These are phyloP conservation scores for Lasioglossum albipes DNA, from an alignment of 1,140 invertebrate genomes.

Conservation along the genomic window DNA sequence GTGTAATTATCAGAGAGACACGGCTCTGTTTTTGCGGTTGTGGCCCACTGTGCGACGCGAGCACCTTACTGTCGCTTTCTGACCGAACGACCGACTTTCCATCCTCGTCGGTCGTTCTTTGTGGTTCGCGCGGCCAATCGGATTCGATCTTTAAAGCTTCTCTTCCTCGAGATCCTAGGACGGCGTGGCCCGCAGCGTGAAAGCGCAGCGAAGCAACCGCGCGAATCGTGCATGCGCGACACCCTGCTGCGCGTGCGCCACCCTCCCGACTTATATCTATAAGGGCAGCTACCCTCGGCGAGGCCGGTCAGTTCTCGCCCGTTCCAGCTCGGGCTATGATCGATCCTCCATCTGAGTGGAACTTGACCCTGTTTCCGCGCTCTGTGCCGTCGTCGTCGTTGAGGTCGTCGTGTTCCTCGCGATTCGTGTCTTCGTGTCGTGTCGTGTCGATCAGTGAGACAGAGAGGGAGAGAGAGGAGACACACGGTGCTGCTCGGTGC, in stretches of 20 bases:
- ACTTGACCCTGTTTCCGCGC: neutral
- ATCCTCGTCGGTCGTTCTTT: constrained; percentile 29
- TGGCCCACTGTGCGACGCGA: neutral
- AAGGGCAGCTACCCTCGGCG: constrained; percentile 63
- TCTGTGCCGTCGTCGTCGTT: neutral
- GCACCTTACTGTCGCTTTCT: constrained; percentile 54
- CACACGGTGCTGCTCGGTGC: neutral
- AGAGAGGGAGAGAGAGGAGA: neutral
- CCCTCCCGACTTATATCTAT: constrained; percentile 65
- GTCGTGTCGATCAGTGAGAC: neutral
- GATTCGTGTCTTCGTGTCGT: neutral
- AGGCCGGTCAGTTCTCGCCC: constrained; percentile 67
- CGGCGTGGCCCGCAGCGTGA: constrained; percentile 30
- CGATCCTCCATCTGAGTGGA: neutral
- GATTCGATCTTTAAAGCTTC: constrained; percentile 30
- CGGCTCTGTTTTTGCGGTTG: too few relatives aligned
- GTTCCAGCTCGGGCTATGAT: constrained; percentile 56
- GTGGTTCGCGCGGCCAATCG: constrained; percentile 42
- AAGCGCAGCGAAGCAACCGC: constrained; percentile 42
- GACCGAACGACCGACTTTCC: constrained; percentile 60
- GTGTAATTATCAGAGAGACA: too few relatives aligned
- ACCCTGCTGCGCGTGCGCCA: constrained; percentile 47
- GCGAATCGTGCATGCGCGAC: constrained; percentile 53
- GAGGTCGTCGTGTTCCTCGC: neutral
- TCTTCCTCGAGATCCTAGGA: constrained; percentile 30